These are phyloP conservation scores for Corvus cornix DNA, from an alignment of 2,113 vertebrate genomes.

Conservation along the genomic window DNA sequence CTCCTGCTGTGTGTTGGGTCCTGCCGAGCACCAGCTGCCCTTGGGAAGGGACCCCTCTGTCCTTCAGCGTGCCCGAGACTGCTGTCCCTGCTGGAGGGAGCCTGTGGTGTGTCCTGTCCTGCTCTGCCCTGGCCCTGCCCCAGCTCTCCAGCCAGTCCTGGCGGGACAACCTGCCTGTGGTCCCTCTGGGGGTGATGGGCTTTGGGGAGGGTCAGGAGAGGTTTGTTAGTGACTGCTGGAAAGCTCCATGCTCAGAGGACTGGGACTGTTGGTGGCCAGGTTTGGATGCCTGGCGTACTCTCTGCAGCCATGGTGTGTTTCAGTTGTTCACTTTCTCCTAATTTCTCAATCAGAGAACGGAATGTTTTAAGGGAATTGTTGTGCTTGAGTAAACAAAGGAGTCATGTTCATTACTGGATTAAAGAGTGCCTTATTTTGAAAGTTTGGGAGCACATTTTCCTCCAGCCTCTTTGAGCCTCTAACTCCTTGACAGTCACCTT, in stretches of 20 bases:
- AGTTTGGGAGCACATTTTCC: neutral
- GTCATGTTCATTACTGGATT: neutral
- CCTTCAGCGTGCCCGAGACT: rapidly evolving
- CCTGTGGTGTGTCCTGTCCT: rapidly evolving
- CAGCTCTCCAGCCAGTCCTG: rapidly evolving
- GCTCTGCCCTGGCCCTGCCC: neutral
- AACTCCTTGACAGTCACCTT: neutral
- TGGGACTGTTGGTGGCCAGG: neutral
- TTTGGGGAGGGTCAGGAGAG: neutral
- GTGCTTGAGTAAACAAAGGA: neutral
- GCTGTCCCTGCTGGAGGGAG: neutral
- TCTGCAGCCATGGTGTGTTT: neutral
- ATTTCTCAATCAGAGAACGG: neutral
- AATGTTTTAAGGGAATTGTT: neutral
- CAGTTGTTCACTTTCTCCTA: neutral
- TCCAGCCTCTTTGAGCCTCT: neutral
- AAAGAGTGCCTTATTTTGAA: neutral
- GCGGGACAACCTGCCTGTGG: rapidly evolving
- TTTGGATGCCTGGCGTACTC: neutral
- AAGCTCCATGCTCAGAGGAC: rapidly evolving
- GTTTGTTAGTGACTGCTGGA: neutral
- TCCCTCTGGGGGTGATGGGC: rapidly evolving
- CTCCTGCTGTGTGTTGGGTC: rapidly evolving
- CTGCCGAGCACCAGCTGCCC: rapidly evolving
- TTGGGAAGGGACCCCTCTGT: rapidly evolving